Conservation (phyloP, 2,888 invertebrate genomes). For the Nephrotoma guestfalica region DNA sequence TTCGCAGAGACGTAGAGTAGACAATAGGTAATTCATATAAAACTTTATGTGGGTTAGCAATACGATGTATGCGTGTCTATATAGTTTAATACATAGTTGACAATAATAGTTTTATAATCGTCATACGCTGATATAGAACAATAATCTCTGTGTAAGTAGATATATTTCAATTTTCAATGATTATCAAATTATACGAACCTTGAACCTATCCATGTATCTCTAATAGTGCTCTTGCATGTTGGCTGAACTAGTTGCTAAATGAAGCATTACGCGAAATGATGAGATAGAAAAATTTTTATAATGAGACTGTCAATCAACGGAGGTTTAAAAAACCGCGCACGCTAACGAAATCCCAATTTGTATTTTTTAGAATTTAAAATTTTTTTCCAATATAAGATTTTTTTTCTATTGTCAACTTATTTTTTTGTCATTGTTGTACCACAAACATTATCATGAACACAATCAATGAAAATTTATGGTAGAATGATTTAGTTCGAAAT, state of each 20-base stretch:
- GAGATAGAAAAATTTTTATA: background rate
- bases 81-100: background rate
- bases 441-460: background rate
- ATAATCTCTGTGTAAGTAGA: background rate
- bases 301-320: background rate
- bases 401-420: background rate
- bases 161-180: background rate
- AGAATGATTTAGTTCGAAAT: background rate
- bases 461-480: background rate
- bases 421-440: background rate
- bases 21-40: background rate
- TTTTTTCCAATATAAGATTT: background rate
- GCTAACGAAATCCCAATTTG: background rate
- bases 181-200: background rate
- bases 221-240: background rate
- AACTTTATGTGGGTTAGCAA: background rate
- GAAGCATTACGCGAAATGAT: background rate
- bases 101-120: background rate
- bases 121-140: background rate
- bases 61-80: background rate
- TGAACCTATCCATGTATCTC: background rate
- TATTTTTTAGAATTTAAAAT: background rate
- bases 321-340: background rate
- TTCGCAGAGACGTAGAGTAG: background rate
- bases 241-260: background rate